Percentiles rank a stretch among this genome's conserved stretches.
phyloP scores from a whole-genome alignment of 2,888 invertebrate species.

The Penaeus monodon region DNA sequence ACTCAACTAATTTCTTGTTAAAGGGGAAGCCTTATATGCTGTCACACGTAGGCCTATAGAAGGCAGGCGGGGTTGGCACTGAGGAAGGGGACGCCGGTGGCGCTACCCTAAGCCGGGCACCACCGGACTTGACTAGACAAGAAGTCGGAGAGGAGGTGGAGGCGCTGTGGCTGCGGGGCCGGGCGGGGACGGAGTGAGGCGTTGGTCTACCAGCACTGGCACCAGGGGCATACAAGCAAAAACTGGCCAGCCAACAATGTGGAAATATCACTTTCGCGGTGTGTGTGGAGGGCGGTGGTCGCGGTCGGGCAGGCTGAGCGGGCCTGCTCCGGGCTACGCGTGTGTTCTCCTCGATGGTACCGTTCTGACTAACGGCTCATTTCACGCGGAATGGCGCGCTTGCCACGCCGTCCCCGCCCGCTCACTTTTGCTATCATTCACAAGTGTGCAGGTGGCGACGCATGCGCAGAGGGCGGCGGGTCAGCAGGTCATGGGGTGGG shows the following conservation, averaged over 20 bases:
- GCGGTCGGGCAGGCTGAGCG: slow-evolving; percentile 30
- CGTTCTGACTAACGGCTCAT: slow-evolving; percentile 63
- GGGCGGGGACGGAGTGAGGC: slow-evolving; percentile 56
- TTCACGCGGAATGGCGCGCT: slow-evolving; percentile 63
- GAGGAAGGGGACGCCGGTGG: slow-evolving; percentile 32
- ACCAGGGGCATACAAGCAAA: slow-evolving; percentile 50
- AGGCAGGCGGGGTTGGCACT: slow-evolving; percentile 26
- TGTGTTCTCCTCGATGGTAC: slow-evolving; percentile 59
- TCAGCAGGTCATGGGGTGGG: slow-evolving; percentile 53
- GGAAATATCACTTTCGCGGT: slow-evolving; percentile 61
- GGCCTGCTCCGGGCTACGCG: slow-evolving; percentile 53
- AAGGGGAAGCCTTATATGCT: slow-evolving; percentile 21
- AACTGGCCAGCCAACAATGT: slow-evolving; percentile 60
- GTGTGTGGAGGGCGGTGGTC: slow-evolving; percentile 38
- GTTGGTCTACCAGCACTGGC: slow-evolving; percentile 51
- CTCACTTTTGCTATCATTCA: slow-evolving; percentile 65
- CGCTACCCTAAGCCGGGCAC: slow-evolving; percentile 51
- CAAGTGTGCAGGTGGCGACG: slow-evolving; percentile 53
- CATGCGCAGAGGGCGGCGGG: slow-evolving; percentile 46
- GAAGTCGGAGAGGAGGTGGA: slow-evolving; percentile 39
- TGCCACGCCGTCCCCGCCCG: slow-evolving; percentile 57
- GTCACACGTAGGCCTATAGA: slow-evolving; percentile 48
- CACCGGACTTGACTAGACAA: slow-evolving; percentile 56
- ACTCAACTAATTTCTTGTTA: too few relatives aligned
- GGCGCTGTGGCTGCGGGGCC: slow-evolving; percentile 47